Evolutionary conservation across 2,113 vertebrate genomes (phyloP), one percentile per base, ranked within the genome.

Genomic region (Tauraco erythrolophus): DNA sequence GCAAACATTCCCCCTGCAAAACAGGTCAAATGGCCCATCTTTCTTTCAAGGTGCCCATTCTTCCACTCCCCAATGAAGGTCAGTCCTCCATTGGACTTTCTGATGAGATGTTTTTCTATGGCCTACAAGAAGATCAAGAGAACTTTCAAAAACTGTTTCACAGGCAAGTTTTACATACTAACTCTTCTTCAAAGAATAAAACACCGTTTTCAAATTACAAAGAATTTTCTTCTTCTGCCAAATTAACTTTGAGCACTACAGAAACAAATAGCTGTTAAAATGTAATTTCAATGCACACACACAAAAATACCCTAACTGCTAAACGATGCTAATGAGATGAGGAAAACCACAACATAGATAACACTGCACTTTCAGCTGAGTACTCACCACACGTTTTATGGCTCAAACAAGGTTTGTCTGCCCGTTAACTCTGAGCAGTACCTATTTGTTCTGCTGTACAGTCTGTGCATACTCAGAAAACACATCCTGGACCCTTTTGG

Each of bases 61-160:
- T 99, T 99, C 99, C 99, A 99, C 95, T 99, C 99, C 2, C 99
- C 99, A 61, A 99, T 99, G 95, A 99, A 99, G 14, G 99, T 99
- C 90, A 99, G 98, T 15, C 99, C 99, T n/a, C 99, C 98, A 35
- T 98, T 99, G 85, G 99, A 99, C 93, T 99, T 99, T 66, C 99
- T 99, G 94, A 99, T 98, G 89, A 99, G 99, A 96, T 99, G 99
- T 66, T 99, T 99, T 96, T 99, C 99, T 85, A 99, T 99, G 86
- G 99, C 99, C 99, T 99, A 76, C 4, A 93, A 96, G 41, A 92
- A 97, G 69, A 97, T 92, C 41, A 61, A 79, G 46, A 96, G 8
- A 96, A 81, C 18, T 85, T 95, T 96, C 22, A 92, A 77, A 96
- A 50, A 56, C 8, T 51, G 75, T 50, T 91, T 92, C 65, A 77